phyloP scores from a whole-genome alignment of 1,140 invertebrate species.

The Papilio machaon region DNA sequence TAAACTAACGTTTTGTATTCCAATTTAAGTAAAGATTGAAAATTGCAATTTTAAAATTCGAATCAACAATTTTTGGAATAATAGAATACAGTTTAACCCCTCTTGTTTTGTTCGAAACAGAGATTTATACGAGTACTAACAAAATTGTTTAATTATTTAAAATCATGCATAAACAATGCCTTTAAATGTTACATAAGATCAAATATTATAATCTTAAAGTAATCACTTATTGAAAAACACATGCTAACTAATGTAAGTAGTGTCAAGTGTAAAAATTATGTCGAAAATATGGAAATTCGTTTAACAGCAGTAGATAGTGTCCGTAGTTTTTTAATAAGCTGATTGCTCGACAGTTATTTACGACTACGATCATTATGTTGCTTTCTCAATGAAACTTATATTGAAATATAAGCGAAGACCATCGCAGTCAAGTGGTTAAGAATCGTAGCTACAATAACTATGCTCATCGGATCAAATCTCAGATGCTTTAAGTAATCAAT shows the following conservation, averaged over 20 bases:
- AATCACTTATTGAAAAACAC: conserved; percentile 22
- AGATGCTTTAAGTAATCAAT: neutral
- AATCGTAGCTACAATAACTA: neutral
- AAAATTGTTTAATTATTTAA: neutral
- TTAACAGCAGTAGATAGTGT: conserved; percentile 23
- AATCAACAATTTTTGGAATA: too few species aligned
- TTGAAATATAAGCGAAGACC: neutral
- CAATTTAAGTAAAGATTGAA: too few species aligned
- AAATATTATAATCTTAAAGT: neutral
- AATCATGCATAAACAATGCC: neutral
- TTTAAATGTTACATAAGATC: neutral
- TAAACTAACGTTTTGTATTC: too few species aligned
- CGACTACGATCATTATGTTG: conserved; percentile 2
- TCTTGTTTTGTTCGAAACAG: too few species aligned
- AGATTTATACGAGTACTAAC: neutral
- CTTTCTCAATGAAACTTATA: conserved; percentile 17
- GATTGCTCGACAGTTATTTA: conserved; percentile 28
- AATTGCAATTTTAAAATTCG: too few species aligned
- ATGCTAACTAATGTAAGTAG: conserved; percentile 12
- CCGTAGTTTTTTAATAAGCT: conserved; percentile 30
- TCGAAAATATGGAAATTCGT: conserved; percentile 30
- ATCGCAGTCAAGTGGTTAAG: neutral
- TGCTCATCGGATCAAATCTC: neutral
- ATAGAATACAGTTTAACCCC: too few species aligned
- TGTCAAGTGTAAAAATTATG: conserved; percentile 28